These are phyloP conservation scores for Cygnus atratus DNA, from an alignment of 2,113 vertebrate species.

Conservation along the genomic window DNA sequence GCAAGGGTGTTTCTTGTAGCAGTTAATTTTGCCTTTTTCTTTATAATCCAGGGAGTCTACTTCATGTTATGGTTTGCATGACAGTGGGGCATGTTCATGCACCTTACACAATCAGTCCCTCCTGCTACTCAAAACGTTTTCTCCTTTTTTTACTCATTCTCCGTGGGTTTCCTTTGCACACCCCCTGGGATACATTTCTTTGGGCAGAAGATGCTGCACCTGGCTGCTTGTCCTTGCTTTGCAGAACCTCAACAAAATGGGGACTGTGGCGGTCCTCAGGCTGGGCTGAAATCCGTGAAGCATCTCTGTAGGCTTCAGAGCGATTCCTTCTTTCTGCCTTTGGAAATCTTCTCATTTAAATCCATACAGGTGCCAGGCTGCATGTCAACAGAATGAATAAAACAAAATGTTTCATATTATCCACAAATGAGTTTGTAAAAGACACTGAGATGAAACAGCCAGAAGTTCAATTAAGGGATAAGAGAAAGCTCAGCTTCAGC, in stretches of 20 bases:
- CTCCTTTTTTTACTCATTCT: background rate
- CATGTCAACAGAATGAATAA: constrained; percentile 26
- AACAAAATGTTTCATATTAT: constrained; percentile 4
- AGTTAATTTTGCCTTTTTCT: background rate
- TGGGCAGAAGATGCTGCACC: background rate
- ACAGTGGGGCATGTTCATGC: background rate
- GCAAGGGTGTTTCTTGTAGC: background rate
- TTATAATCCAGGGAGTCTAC: rapidly evolving
- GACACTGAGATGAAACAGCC: constrained; percentile 11
- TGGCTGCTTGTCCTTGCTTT: background rate
- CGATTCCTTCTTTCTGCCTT: background rate
- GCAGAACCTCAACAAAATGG: too few species aligned
- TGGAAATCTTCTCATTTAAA: background rate
- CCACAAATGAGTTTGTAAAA: background rate
- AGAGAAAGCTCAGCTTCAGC: constrained; percentile 34
- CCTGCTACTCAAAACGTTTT: background rate
- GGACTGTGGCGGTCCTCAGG: background rate
- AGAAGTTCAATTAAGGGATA: constrained; percentile 32
- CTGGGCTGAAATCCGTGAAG: background rate
- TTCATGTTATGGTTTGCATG: background rate
- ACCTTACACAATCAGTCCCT: background rate
- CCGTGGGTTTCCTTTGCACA: background rate
- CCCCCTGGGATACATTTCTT: background rate
- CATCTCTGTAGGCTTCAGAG: background rate
- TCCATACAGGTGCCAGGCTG: rapidly evolving